Percentiles rank a stretch among this genome's conserved stretches.
These are phyloP conservation scores for Plestiodon gilberti DNA, from an alignment of 2,113 vertebrate species.

Conservation along the genomic window DNA sequence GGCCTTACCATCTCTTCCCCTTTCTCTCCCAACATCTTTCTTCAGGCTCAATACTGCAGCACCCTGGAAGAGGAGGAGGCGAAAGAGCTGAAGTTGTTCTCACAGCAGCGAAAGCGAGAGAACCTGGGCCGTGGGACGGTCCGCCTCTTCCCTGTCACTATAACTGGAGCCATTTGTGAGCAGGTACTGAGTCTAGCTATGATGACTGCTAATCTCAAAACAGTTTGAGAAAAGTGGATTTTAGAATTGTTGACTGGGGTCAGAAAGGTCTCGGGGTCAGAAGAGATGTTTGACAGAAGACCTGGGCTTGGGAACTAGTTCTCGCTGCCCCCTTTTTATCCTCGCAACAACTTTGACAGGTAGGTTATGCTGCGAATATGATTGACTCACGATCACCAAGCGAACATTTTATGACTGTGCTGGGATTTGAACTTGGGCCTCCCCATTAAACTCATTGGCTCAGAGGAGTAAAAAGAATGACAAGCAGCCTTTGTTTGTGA, in stretches of 20 bases:
- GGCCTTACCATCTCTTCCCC: too few relatives aligned
- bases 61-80: slow-evolving; percentile 96
- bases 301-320: neutral
- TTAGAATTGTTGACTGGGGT: neutral
- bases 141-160: slow-evolving; percentile 93
- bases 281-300: neutral
- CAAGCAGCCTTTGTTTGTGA: neutral
- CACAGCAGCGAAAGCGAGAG: slow-evolving; percentile 94
- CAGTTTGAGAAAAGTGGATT: neutral
- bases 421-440: too few relatives aligned
- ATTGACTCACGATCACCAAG: too few relatives aligned
- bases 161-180: slow-evolving; percentile 96
- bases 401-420: too few relatives aligned
- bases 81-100: slow-evolving; percentile 96
- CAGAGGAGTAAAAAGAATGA: neutral
- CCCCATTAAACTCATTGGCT: neutral
- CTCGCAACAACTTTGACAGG: too few relatives aligned
- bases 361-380: too few relatives aligned
- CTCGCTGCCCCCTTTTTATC: too few relatives aligned
- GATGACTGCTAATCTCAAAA: neutral
- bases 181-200: slow-evolving; percentile 79
- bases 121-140: slow-evolving; percentile 95
- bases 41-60: slow-evolving; percentile 94
- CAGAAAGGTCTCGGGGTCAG: too few relatives aligned
- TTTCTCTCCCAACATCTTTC: neutral